Percentiles rank a stretch among this genome's conserved stretches.
Conservation (phyloP, 2,888 invertebrate genomes). For the Euplexia lucipara region DNA sequence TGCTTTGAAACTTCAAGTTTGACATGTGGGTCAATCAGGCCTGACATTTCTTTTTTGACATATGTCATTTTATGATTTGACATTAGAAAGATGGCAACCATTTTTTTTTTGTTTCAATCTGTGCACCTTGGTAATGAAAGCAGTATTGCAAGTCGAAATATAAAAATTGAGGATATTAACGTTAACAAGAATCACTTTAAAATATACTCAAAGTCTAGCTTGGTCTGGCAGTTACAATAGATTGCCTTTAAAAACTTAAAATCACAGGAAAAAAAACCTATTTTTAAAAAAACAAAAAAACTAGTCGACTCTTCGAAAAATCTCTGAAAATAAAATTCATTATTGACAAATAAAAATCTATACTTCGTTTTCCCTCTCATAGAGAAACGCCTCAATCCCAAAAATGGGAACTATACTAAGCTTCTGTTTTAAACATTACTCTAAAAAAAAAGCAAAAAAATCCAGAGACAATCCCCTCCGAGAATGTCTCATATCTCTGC, state of each 20-base stretch:
- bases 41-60: neutral
- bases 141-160: slow-evolving; percentile 10
- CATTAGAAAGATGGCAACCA: slow-evolving; percentile 10
- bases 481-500: slow-evolving; percentile 64
- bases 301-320: slow-evolving; percentile 1
- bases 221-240: slow-evolving; percentile 44
- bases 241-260: slow-evolving; percentile 20
- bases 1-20: neutral
- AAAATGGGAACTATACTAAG: neutral
- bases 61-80: neutral
- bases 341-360: neutral
- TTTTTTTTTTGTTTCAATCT: slow-evolving; percentile 1
- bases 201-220: slow-evolving; percentile 2
- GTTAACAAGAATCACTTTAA: neutral
- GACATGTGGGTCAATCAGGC: neutral
- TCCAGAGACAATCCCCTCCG: slow-evolving; percentile 60
- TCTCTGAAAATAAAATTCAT: slow-evolving; percentile 10
- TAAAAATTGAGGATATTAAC: slow-evolving; percentile 30
- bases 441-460: slow-evolving; percentile 2
- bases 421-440: neutral
- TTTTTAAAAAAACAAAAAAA: neutral
- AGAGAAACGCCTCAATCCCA: neutral
- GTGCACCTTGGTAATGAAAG: slow-evolving; percentile 1
- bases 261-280: neutral
- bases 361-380: neutral